Percentiles rank a stretch among this genome's conserved stretches.
phyloP scores from a whole-genome alignment of 1,140 invertebrate species.

The Neodiprion lecontei region DNA sequence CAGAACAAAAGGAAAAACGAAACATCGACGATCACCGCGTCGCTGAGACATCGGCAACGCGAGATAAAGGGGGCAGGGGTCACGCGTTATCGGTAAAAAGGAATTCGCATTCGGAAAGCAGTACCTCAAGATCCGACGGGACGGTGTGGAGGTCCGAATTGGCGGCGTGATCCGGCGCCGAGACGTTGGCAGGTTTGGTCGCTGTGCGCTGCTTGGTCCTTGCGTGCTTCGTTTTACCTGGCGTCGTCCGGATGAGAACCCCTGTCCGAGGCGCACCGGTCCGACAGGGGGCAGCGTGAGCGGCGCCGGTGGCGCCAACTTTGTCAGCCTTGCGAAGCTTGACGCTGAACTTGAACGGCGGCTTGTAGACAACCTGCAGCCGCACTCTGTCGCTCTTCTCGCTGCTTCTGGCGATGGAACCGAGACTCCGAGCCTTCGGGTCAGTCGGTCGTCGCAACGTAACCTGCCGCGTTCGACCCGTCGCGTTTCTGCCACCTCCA shows the following conservation, averaged over 20 bases:
- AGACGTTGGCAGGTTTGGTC: conserved; percentile 31
- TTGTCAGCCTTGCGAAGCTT: conserved; percentile 76
- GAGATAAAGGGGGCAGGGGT: conserved; percentile 31
- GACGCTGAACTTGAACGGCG: conserved; percentile 83
- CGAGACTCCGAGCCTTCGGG: conserved; percentile 42
- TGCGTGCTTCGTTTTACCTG: conserved; percentile 39
- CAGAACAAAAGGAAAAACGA: conserved; percentile 6
- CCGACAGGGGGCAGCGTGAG: conserved; percentile 22
- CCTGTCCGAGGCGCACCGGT: conserved; percentile 54
- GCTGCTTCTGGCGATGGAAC: conserved; percentile 44
- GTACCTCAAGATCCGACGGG: conserved; percentile 69
- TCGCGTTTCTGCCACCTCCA: conserved; percentile 15
- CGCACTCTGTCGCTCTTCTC: conserved; percentile 70
- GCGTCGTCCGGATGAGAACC: conserved; percentile 57
- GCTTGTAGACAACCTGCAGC: conserved; percentile 84
- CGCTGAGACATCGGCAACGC: too few species aligned
- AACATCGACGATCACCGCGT: neutral
- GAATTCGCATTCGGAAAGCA: conserved; percentile 69
- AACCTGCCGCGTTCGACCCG: conserved; percentile 35
- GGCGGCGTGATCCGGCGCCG: conserved; percentile 36
- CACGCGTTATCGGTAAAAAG: conserved; percentile 65
- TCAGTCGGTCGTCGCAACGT: conserved; percentile 42
- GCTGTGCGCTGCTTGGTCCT: neutral
- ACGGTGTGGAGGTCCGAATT: conserved; percentile 69
- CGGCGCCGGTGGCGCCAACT: conserved; percentile 34